Conservation (phyloP, 2,888 invertebrate genomes). For the Escarpia spicata region DNA sequence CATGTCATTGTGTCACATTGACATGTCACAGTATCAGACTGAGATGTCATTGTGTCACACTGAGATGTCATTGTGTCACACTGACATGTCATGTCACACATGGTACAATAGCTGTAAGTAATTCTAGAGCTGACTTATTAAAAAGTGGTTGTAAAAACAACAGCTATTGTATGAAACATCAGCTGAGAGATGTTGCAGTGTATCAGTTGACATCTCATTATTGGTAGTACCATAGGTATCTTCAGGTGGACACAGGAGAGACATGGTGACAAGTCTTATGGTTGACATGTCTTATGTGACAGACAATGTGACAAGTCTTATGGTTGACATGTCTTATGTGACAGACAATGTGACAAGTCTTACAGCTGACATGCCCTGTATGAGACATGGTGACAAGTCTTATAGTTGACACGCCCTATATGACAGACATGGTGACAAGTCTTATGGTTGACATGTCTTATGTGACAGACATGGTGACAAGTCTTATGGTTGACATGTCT, state of each 20-base stretch:
- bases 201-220: background rate
- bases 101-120: background rate
- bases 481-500: no score
- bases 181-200: background rate
- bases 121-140: background rate
- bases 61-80: background rate
- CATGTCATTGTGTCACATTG: no score
- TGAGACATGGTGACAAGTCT: slow-evolving; percentile 5
- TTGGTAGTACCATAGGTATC: background rate
- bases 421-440: background rate
- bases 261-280: no score
- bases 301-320: no score
- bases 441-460: background rate
- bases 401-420: background rate
- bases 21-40: no score
- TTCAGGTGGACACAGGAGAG: no score
- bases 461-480: background rate
- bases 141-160: background rate
- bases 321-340: no score
- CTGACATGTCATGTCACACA: background rate
- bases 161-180: background rate
- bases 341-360: background rate
- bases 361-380: background rate
- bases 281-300: no score
- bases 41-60: no score